These are phyloP conservation scores for Tolmerus cingulatus DNA, from an alignment of 2,888 invertebrate species.

Conservation along the genomic window DNA sequence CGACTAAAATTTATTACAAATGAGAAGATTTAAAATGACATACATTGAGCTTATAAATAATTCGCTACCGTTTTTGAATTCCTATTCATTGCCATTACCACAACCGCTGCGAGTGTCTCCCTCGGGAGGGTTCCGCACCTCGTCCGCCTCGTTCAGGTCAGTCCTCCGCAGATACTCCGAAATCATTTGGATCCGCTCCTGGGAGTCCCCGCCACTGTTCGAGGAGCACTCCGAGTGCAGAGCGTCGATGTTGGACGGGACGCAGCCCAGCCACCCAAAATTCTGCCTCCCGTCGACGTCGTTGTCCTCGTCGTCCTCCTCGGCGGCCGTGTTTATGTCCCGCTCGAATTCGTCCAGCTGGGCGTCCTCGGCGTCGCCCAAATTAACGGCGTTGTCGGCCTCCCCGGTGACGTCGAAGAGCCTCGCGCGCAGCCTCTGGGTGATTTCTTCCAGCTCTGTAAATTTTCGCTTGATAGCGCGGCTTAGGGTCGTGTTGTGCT, in stretches of 20 bases:
- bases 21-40: not conserved
- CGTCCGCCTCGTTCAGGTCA: conserved; percentile 18
- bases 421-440: conserved; percentile 67
- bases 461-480: conserved; percentile 69
- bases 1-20: conserved; percentile 12
- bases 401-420: conserved; percentile 68
- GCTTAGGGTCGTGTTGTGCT: conserved; percentile 60
- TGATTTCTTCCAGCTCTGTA: conserved; percentile 71
- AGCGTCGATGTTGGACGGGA: not conserved
- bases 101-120: conserved; percentile 26
- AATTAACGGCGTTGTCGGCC: conserved; percentile 61
- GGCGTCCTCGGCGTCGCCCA: conserved; percentile 47
- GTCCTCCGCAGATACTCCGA: conserved; percentile 43
- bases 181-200: conserved; percentile 46
- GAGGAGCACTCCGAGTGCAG: conserved; percentile 17
- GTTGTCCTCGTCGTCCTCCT: conserved; percentile 43
- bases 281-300: conserved; percentile 22
- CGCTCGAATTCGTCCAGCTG: conserved; percentile 66
- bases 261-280: conserved; percentile 44
- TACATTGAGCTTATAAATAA: not conserved
- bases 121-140: conserved; percentile 36
- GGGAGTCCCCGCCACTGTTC: conserved; percentile 28
- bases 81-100: not conserved
- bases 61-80: not conserved
- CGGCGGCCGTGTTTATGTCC: conserved; percentile 65